Percentiles rank a stretch among this genome's conserved stretches.
These are phyloP conservation scores for Girardinus metallicus DNA, from an alignment of 2,797 vertebrate genomes.

Conservation along the genomic window DNA sequence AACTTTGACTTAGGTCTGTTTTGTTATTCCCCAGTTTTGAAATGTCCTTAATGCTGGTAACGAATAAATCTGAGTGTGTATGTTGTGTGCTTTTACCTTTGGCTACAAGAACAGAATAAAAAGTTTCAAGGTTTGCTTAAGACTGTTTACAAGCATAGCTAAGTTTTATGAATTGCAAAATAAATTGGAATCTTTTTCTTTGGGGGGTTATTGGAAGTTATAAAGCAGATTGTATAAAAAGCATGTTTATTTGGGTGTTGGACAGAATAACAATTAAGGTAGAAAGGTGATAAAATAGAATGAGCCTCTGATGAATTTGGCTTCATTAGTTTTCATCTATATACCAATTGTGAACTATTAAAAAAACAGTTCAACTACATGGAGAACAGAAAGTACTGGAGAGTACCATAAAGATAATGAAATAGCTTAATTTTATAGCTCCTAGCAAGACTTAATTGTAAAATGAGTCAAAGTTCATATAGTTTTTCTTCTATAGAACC, in stretches of 20 bases:
- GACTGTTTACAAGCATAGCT: neutral
- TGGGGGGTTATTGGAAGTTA: neutral
- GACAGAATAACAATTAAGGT: neutral
- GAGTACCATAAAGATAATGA: neutral
- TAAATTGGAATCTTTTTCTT: neutral
- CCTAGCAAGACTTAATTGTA: neutral
- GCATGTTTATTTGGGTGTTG: neutral
- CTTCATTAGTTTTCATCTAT: neutral
- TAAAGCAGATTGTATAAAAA: neutral
- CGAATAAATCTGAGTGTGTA: neutral
- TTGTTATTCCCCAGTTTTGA: neutral
- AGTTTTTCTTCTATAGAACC: neutral
- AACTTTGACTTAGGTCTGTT: neutral
- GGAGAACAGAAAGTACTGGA: neutral
- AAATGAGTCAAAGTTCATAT: neutral
- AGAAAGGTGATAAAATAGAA: neutral
- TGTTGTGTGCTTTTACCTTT: neutral
- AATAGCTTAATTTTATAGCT: neutral
- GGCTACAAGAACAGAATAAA: neutral
- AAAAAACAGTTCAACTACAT: neutral
- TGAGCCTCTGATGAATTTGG: neutral
- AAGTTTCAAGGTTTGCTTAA: conserved; percentile 6
- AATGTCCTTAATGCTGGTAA: neutral
- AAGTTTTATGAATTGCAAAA: neutral
- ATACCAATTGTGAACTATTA: too few relatives aligned